These are phyloP conservation scores for Clarias fuscus DNA, from an alignment of 2,797 vertebrate species.

Conservation along the genomic window DNA sequence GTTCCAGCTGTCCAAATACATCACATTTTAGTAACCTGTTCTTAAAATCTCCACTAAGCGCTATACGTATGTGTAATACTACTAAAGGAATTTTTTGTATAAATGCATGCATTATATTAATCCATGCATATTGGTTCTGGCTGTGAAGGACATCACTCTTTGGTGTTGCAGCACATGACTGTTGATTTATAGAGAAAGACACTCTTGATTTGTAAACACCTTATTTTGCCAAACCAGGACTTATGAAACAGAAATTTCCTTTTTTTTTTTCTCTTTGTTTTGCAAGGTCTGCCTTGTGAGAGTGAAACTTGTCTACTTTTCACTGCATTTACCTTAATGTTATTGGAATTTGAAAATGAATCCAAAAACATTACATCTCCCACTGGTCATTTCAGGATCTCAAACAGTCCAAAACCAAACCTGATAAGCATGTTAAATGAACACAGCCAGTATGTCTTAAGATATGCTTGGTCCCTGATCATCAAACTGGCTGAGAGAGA, in stretches of 20 bases:
- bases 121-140: constrained; percentile 53
- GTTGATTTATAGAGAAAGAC: constrained; percentile 11
- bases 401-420: neutral
- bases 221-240: neutral
- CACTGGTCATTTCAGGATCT: neutral
- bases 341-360: neutral
- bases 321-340: neutral
- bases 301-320: neutral
- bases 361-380: neutral
- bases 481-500: neutral
- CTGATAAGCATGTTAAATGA: neutral
- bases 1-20: constrained; percentile 64
- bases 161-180: constrained; percentile 44
- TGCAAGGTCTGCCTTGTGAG: constrained; percentile 7
- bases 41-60: constrained; percentile 39
- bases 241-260: neutral
- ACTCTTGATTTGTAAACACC: neutral
- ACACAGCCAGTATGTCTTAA: neutral
- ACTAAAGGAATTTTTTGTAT: constrained; percentile 48
- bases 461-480: neutral
- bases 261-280: neutral
- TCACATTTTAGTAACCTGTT: constrained; percentile 50
- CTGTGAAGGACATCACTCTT: constrained; percentile 50
- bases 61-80: constrained; percentile 46
- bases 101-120: constrained; percentile 58